Evolutionary conservation across 1,140 invertebrate species (phyloP).

Genomic region (Halyomorpha halys): DNA sequence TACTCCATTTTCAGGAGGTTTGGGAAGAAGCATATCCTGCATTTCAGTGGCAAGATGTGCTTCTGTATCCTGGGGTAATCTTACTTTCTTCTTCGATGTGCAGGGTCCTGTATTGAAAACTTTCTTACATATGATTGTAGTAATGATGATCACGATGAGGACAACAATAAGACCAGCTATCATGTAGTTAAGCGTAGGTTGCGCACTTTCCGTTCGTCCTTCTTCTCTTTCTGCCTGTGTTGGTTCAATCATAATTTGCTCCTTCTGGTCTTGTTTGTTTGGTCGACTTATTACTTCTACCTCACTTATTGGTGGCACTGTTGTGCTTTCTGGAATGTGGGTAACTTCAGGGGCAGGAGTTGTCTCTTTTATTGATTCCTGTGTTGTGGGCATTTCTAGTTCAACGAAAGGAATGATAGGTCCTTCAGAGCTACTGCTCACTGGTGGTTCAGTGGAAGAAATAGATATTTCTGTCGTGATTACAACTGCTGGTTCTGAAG

Average conservation of each 20-base stretch:
- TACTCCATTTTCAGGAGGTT: conserved; percentile 27
- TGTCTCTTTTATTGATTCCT: background rate
- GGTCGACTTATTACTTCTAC: background rate
- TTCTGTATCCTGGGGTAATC: conserved; percentile 26
- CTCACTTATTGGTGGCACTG: background rate
- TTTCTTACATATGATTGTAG: background rate
- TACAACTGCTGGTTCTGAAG: too few species aligned
- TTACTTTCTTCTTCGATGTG: conserved; percentile 14
- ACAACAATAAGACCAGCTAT: conserved; percentile 22
- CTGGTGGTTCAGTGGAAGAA: too few species aligned
- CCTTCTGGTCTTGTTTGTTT: background rate
- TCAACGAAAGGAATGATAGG: background rate
- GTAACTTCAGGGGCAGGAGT: background rate
- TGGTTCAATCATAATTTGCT: background rate
- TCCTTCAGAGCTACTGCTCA: too few species aligned
- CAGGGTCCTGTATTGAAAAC: background rate
- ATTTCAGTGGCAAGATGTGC: conserved; percentile 28
- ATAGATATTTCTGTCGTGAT: too few species aligned
- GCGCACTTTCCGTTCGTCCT: background rate
- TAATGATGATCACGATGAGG: conserved; percentile 18
- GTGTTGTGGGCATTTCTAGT: background rate
- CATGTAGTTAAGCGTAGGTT: conserved; percentile 7
- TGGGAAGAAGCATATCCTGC: conserved; percentile 31
- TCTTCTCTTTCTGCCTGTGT: background rate
- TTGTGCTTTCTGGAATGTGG: background rate